Conservation (phyloP, 64 coral and sea anemone species). For the Actinia tenebrosa region DNA sequence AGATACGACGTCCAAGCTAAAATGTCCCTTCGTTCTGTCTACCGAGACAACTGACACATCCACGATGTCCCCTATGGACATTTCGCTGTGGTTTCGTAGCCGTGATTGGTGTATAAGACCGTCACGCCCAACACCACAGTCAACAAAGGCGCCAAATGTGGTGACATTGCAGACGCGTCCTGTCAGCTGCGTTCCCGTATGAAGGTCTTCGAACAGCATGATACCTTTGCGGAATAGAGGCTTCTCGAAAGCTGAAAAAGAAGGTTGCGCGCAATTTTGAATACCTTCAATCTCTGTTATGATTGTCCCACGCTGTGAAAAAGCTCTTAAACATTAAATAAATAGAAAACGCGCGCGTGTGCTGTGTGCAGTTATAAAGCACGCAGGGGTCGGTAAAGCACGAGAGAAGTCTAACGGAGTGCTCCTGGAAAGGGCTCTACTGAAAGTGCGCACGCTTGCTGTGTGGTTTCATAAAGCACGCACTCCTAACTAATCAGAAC, state of each 20-base stretch:
- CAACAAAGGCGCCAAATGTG: conserved; percentile 94
- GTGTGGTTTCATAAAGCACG: too few species aligned
- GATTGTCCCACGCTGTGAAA: too few species aligned
- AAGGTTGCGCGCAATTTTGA: neutral
- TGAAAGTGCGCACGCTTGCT: too few species aligned
- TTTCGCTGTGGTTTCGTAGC: conserved; percentile 25
- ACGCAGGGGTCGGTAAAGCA: too few species aligned
- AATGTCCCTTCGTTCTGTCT: conserved; percentile 53
- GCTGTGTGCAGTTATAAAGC: too few species aligned
- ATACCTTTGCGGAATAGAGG: conserved; percentile 77
- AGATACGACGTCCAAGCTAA: conserved; percentile 19
- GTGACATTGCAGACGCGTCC: conserved; percentile 89
- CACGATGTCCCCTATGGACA: conserved; percentile 78
- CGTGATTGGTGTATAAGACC: conserved; percentile 72
- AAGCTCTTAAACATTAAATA: neutral
- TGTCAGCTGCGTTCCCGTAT: conserved; percentile 44
- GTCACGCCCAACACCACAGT: conserved; percentile 77
- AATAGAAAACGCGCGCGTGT: too few species aligned
- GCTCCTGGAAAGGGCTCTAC: too few species aligned
- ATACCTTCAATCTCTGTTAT: too few species aligned
- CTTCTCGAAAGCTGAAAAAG: conserved; percentile 72
- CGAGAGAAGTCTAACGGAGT: too few species aligned
- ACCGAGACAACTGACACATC: conserved; percentile 64
- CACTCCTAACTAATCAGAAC: too few species aligned
- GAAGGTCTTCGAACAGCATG: conserved; percentile 65